Evolutionary conservation across 92 coral and sea anemone genomes (phyloP), one percentile per base, ranked within the genome.

Genomic region (Ricordea florida): DNA sequence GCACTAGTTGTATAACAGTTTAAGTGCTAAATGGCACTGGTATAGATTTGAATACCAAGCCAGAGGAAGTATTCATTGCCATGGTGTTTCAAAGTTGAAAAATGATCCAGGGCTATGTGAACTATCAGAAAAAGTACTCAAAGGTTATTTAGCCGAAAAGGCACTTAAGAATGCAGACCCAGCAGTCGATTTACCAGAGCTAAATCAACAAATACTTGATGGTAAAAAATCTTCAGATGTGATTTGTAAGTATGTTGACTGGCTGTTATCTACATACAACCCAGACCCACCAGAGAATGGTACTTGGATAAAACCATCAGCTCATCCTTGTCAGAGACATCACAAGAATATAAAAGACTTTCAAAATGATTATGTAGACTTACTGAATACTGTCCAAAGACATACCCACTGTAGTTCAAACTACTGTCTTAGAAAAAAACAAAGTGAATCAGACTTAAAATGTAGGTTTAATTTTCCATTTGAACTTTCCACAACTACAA

Each of bases 21-120:
- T 77, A 31, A 41, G 72, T 72, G 88, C 93, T 18, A 61, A 82
- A 44, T 87, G 80, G 85, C 89, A 83, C 72, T 82, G 88, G 81
- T 81, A 80, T 45, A 75, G 88, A 76, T 83, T 53, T 57, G 87
- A 82, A 49, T 82, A 63, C 21, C 82, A 73, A 64, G 81, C 87
- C 24, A 73, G 82, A 52, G 73, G 84, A 40, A 78, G 84, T 66
- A 66, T 66, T 8, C 80, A 70, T 27, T 71, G 81, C 52, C 81
- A 81, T 64, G 76, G 78, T 34, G 67, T 67, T 11, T 85, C 90
- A 59, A 78, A 70, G 40, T 42, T 85, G 3, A 77, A 85, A 18
- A 69, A 72, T 85, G 90, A 85, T 43, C 85, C 85, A 41, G 90
- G 90, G 13, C 60, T 85, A 27, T 85, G 90, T 65, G 40, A 85